Conservation (phyloP, 2,888 invertebrate species). For the Capitulum mitella region DNA sequence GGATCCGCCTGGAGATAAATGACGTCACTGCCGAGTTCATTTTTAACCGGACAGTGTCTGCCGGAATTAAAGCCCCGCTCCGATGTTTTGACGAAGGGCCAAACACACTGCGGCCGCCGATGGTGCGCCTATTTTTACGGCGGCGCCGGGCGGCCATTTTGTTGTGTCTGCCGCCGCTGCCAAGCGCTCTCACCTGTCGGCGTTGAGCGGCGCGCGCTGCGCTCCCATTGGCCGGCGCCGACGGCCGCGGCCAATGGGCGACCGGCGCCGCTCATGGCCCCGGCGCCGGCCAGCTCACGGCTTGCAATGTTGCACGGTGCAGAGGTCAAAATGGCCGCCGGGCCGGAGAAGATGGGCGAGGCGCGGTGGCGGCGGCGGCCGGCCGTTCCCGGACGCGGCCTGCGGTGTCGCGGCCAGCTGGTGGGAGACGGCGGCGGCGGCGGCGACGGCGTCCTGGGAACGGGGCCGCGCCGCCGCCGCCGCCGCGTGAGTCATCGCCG, state of each 20-base stretch:
- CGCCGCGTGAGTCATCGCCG: slow-evolving; percentile 5
- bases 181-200: slow-evolving; percentile 4
- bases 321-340: neutral
- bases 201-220: neutral
- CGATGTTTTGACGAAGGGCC: neutral
- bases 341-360: slow-evolving; percentile 15
- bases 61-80: neutral
- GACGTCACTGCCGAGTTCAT: neutral
- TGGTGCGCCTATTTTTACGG: neutral
- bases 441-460: neutral
- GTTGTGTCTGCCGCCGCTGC: neutral
- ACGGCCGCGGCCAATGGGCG: neutral
- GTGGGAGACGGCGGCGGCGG: too few species aligned
- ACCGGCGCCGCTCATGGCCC: neutral
- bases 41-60: neutral
- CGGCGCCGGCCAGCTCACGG: neutral
- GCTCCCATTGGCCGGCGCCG: neutral
- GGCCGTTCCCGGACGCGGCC: neutral
- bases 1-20: neutral
- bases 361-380: neutral
- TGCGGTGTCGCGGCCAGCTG: neutral
- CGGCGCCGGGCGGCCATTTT: neutral
- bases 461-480: neutral
- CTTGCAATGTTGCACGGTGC: slow-evolving; percentile 1
- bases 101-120: neutral